Evolutionary conservation across 2,888 invertebrate species (phyloP), one percentile per base, ranked within the genome.

Genomic region (Fabriciana adippe): DNA sequence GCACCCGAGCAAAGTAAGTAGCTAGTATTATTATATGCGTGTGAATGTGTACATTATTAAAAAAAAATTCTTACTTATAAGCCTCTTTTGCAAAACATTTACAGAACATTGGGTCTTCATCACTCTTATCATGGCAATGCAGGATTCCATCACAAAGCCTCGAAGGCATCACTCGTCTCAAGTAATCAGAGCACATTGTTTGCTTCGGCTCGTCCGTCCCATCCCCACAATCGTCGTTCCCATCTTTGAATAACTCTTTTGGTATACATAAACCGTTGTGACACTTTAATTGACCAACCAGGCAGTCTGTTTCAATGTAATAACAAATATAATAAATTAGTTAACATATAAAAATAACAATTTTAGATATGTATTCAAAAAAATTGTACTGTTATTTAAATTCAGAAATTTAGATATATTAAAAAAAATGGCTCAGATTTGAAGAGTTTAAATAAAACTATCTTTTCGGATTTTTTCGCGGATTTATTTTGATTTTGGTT

Each of bases 51-150:
- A 26, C 26, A 26, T 26, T 26, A 18, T 18, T 18, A n/a, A 3
- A 21, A 21, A 21, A 21, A 56, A 50, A 21, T 15, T 79, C 84
- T 83, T 71, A 93, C 89, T 79, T 85, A 55, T 81, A 86, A 50
- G 76, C 79, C 55, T 75, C 77, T 60, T 87, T 87, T 0, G 90
- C 83, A 69, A 87, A 94, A 79, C 96, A 96, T 68, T 92, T 92
- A 79, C 97, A 96, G 26, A 92, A 82, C 73, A 88, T 85, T 0
- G 95, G 94, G 72, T 94, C 93, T 80, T 97, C 97, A 77, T 97
- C 97, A 64, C 94, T 94, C 74, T 95, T 95, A 79, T 97, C 97
- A 72, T 93, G 88, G 78, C 97, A 97, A 79, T 97, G 95, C 8
- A 96, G 88, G 6, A 94, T 88, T 0, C 96, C 96, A 79, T 97